Evolutionary conservation across 2,113 vertebrate species (phyloP), one percentile per base, ranked within the genome.

Genomic region (Gorilla gorilla): DNA sequence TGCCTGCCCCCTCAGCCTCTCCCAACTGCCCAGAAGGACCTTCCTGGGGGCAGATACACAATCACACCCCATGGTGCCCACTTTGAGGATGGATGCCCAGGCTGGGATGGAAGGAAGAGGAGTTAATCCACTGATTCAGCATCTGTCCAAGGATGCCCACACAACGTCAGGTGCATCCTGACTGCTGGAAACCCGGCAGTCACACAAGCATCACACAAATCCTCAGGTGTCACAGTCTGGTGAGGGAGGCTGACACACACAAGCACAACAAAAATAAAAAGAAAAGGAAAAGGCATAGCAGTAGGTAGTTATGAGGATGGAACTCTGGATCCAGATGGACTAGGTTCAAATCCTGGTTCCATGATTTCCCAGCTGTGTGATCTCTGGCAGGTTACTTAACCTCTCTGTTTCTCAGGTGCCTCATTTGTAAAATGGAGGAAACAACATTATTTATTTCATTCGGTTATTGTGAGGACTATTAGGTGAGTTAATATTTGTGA

Each of bases 361-460:
- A 23, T 72, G 75, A 89, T 43, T 86, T 86, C 52, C 80, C 75
- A 96, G 85, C 40, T 92, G 38, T 96, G 35, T 81, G 95, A 89
- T 40, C 27, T 86, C 48, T 96, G 92, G 48, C n/a, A 86, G 79
- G 80, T 90, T 93, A 68, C 35, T 73, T 92, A 96, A 68, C 57
- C 25, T 96, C 68, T 89, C 89, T 96, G 45, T 92, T 95, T 95
- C 57, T 59, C 48, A 78, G 43, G 35, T 61, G 43, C 68, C 78
- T 72, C 38, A 68, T 52, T 86, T 89, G 35, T 97, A 68, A 94
- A 94, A 86, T 23, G 35, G 68, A 91, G 79, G 81, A 75, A 90
- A 97, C 43, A 96, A 85, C 14, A 59, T 30, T 75, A 55, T 35
- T 2, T 73, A 55, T 18, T 43, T 83, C 61, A 88, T 88, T 90